These are phyloP conservation scores for Muscicapa striata DNA, from an alignment of 2,797 vertebrate species.

Conservation along the genomic window DNA sequence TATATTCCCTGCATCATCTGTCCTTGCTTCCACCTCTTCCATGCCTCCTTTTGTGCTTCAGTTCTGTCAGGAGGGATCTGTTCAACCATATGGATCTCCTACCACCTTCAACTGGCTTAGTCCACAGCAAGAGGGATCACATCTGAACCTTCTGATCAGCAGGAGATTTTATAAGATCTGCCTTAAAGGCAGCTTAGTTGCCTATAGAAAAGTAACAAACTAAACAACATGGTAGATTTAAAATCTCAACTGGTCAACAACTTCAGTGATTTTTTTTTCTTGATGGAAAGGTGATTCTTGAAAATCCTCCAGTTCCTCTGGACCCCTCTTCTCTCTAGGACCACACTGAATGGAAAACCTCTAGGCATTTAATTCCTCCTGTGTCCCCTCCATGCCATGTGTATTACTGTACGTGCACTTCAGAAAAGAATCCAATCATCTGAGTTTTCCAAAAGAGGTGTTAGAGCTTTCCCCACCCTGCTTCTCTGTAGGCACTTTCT, in stretches of 20 bases:
- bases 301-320: neutral
- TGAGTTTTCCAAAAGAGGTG: neutral
- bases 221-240: neutral
- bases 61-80: neutral
- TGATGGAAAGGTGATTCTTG: neutral
- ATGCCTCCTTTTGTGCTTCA: neutral
- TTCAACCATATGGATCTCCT: neutral
- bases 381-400: neutral
- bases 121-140: neutral
- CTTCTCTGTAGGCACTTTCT: neutral
- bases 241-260: neutral
- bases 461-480: neutral
- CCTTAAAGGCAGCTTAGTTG: neutral
- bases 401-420: neutral
- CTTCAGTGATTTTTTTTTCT: neutral
- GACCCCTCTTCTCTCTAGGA: neutral
- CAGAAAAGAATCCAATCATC: neutral
- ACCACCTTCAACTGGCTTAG: neutral
- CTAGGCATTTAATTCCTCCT: neutral
- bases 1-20: neutral
- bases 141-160: neutral
- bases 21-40: neutral
- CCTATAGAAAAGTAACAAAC: neutral
- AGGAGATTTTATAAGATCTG: neutral
- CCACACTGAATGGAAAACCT: neutral